These are phyloP conservation scores for Sus cebifrons DNA, from an alignment of 2,797 vertebrate species.

Conservation along the genomic window DNA sequence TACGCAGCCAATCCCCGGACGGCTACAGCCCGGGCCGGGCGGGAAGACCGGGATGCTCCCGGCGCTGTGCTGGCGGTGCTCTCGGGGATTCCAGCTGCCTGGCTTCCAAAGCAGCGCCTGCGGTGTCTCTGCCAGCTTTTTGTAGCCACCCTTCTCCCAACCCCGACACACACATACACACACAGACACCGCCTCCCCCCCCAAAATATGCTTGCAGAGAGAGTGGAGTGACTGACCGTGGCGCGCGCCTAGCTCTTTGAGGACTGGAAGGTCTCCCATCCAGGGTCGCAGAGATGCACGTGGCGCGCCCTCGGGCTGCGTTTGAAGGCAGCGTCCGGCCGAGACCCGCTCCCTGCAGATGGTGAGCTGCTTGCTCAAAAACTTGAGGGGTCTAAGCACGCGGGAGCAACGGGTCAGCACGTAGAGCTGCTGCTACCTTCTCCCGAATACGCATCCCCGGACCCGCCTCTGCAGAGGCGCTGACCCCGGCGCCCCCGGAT, in stretches of 20 bases:
- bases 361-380: neutral
- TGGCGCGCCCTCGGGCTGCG: neutral
- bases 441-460: conserved; percentile 71
- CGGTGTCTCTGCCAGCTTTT: neutral
- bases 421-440: neutral
- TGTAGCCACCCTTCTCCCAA: neutral
- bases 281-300: neutral
- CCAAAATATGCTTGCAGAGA: neutral
- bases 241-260: neutral
- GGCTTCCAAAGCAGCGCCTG: accelerated
- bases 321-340: conserved; percentile 78
- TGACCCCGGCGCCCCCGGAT: neutral
- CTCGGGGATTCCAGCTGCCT: accelerated
- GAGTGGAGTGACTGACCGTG: neutral
- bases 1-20: neutral
- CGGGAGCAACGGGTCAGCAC: neutral
- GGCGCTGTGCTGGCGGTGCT: accelerated
- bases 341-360: neutral
- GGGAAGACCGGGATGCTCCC: neutral
- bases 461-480: neutral
- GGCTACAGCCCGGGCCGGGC: neutral
- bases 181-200: neutral
- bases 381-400: neutral
- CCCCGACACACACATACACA: too few relatives aligned
- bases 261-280: neutral